Evolutionary conservation across 2,797 vertebrate species (phyloP).

Genomic region (Pangasius macronema): DNA sequence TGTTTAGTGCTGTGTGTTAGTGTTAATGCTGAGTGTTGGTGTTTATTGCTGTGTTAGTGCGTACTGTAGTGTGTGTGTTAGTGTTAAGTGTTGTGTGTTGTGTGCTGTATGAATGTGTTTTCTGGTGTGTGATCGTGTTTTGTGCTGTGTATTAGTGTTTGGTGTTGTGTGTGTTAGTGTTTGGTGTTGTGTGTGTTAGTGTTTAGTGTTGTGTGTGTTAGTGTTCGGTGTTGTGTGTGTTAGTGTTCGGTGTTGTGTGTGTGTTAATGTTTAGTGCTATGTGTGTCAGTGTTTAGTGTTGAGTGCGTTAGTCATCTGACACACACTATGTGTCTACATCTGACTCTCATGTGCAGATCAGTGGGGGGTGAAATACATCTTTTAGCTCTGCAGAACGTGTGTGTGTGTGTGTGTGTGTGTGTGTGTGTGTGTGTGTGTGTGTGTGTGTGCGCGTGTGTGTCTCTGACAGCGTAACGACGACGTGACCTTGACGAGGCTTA

Average conservation of each 20-base stretch:
- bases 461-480: too few relatives aligned
- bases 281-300: not conserved
- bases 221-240: not conserved
- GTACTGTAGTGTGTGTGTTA: not conserved
- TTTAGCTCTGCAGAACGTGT: slow-evolving; percentile 20
- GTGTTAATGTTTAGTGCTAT: not conserved
- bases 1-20: not conserved
- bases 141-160: not conserved
- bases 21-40: not conserved
- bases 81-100: not conserved
- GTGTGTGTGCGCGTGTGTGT: slow-evolving; percentile 27
- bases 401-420: slow-evolving; percentile 4
- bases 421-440: slow-evolving; percentile 10
- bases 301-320: not conserved
- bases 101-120: too few relatives aligned
- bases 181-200: not conserved
- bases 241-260: not conserved
- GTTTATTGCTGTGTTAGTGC: not conserved
- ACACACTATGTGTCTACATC: slow-evolving; percentile 17
- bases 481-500: too few relatives aligned
- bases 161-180: not conserved
- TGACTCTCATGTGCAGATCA: slow-evolving; percentile 34
- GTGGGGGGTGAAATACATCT: slow-evolving; percentile 38
- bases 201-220: not conserved
- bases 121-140: not conserved